Conservation (phyloP, 1,140 invertebrate genomes). For the Odontomachus brunneus region DNA sequence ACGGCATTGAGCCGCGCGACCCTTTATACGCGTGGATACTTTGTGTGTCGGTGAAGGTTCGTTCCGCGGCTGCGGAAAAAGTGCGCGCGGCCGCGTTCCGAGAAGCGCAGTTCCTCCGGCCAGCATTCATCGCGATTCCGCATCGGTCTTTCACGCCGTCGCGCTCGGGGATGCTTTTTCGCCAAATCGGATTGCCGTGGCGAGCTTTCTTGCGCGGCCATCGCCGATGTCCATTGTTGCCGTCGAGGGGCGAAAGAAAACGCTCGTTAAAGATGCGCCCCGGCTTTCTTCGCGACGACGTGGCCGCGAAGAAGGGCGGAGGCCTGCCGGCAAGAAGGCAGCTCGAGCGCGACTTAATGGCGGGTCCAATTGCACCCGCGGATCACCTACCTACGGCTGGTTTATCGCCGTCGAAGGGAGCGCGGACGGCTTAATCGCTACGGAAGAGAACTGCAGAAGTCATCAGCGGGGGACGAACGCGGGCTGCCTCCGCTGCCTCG, state of each 20-base stretch:
- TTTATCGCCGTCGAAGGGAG: constrained; percentile 42
- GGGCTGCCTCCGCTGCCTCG: background rate
- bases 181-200: constrained; percentile 55
- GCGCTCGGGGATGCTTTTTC: constrained; percentile 33
- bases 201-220: constrained; percentile 45
- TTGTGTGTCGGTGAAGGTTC: constrained; percentile 50
- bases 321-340: constrained; percentile 28
- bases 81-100: constrained; percentile 52
- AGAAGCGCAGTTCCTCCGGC: constrained; percentile 57
- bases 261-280: constrained; percentile 60
- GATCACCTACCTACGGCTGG: constrained; percentile 38
- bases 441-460: background rate
- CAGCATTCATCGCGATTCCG: constrained; percentile 53
- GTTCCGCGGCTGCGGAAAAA: constrained; percentile 47
- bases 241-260: constrained; percentile 48
- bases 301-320: constrained; percentile 6
- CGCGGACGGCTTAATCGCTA: constrained; percentile 43
- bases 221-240: constrained; percentile 48
- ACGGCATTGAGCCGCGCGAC: constrained; percentile 55
- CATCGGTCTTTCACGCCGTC: constrained; percentile 46
- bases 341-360: constrained; percentile 41
- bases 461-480: constrained; percentile 9
- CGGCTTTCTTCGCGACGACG: constrained; percentile 36
- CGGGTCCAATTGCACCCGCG: constrained; percentile 40
- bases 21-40: constrained; percentile 55